A percentile compares a stretch with the other conserved stretches of the same genome.
phyloP scores from a whole-genome alignment of 2,113 vertebrate genomes.

The Sprattus sprattus region DNA sequence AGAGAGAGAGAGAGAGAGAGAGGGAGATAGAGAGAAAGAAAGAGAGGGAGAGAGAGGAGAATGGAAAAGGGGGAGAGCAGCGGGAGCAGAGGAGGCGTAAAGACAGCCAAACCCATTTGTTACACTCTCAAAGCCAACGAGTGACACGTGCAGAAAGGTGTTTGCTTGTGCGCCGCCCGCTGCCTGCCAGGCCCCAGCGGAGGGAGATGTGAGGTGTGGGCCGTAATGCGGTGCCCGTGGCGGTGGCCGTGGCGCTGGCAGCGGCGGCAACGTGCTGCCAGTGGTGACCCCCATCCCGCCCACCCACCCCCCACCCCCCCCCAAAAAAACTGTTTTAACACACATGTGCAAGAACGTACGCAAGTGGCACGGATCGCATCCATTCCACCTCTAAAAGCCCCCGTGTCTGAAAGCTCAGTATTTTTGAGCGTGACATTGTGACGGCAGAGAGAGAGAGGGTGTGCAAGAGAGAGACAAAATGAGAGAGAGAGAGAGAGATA shows the following conservation, averaged over 20 bases:
- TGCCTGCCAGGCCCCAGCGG: background rate
- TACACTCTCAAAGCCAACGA: background rate
- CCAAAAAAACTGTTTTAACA: background rate
- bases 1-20: background rate
- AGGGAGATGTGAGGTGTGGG: background rate
- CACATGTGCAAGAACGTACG: background rate
- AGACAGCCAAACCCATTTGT: background rate
- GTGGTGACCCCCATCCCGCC: background rate
- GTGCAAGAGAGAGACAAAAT: background rate
- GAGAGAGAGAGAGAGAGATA: background rate
- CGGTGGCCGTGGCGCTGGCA: no score
- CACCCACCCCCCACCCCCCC: background rate
- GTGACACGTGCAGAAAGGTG: background rate
- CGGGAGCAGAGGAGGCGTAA: background rate
- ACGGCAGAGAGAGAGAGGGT: background rate
- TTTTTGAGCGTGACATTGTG: background rate
- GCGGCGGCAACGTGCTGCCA: background rate
- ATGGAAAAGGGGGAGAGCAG: background rate
- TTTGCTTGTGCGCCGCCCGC: background rate
- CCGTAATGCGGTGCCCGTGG: background rate
- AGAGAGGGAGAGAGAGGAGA: background rate
- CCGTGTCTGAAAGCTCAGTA: background rate
- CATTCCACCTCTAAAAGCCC: background rate
- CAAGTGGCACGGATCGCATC: background rate
- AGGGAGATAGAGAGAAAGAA: constrained; percentile 16